phyloP scores from a whole-genome alignment of 2,888 invertebrate genomes.

The Oscheius onirici region DNA sequence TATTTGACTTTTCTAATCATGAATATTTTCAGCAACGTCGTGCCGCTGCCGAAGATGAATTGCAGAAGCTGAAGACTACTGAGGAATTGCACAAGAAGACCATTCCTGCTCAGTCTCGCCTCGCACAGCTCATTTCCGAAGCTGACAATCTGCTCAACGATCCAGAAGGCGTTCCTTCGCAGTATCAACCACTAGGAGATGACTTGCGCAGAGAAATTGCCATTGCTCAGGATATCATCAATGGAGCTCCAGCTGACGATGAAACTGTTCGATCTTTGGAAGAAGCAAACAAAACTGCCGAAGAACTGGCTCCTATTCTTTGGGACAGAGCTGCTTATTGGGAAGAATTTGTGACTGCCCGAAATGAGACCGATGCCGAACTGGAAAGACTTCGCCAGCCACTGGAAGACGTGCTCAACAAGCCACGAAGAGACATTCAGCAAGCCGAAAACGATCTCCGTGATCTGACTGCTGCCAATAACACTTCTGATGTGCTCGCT shows the following conservation, averaged over 20 bases:
- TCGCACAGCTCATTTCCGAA: conserved; percentile 47
- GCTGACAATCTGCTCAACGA: conserved; percentile 44
- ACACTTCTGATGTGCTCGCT: conserved; percentile 40
- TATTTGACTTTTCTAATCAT: conserved; percentile 24
- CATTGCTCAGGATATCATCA: conserved; percentile 34
- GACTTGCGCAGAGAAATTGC: conserved; percentile 39
- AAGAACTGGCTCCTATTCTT: conserved; percentile 44
- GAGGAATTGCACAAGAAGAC: conserved; percentile 41
- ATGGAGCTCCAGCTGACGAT: conserved; percentile 31
- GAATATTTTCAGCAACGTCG: conserved; percentile 38
- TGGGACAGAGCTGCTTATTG: conserved; percentile 47
- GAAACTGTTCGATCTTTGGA: conserved; percentile 34
- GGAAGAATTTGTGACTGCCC: conserved; percentile 51
- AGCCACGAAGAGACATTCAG: conserved; percentile 34
- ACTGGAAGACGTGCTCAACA: conserved; percentile 38
- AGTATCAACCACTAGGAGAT: conserved; percentile 44
- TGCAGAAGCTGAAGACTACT: conserved; percentile 40
- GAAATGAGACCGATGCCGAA: conserved; percentile 52
- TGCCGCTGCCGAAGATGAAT: conserved; percentile 43
- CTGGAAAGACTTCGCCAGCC: conserved; percentile 46
- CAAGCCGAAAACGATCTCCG: conserved; percentile 41
- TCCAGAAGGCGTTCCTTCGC: conserved; percentile 48
- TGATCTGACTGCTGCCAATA: conserved; percentile 33
- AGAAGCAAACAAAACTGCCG: conserved; percentile 39
- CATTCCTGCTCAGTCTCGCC: conserved; percentile 36